Percentiles rank a stretch among this genome's conserved stretches.
phyloP scores from a whole-genome alignment of 2,888 invertebrate species.

The Nysson spinosus region DNA sequence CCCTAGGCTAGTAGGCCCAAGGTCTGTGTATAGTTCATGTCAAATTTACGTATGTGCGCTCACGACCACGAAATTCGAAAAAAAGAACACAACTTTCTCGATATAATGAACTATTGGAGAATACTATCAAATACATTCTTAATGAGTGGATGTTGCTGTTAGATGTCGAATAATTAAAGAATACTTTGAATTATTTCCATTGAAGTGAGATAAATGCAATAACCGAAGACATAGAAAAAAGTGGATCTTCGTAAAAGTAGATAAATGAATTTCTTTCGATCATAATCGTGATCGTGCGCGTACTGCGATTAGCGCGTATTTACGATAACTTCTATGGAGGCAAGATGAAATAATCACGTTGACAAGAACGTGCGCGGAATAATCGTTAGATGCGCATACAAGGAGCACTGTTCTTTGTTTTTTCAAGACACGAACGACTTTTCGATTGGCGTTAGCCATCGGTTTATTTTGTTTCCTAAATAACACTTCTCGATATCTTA shows the following conservation, averaged over 20 bases:
- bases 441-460: slow-evolving; percentile 65
- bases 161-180: too few relatives aligned
- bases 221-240: slow-evolving; percentile 11
- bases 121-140: too few relatives aligned
- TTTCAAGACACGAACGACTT: slow-evolving; percentile 61
- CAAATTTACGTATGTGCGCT: slow-evolving; percentile 49
- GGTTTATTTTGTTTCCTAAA: slow-evolving; percentile 50
- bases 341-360: slow-evolving; percentile 68
- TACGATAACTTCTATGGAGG: slow-evolving; percentile 69
- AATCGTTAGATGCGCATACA: slow-evolving; percentile 54
- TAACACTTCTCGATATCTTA: slow-evolving; percentile 55
- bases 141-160: too few relatives aligned
- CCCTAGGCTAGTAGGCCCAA: slow-evolving; percentile 73
- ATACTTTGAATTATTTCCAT: background rate
- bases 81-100: background rate
- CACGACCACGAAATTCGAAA: slow-evolving; percentile 29
- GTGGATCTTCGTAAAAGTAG: slow-evolving; percentile 25
- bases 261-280: slow-evolving; percentile 3
- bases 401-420: slow-evolving; percentile 41
- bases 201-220: slow-evolving; percentile 32
- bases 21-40: slow-evolving; percentile 67
- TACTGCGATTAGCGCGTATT: slow-evolving; percentile 56
- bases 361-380: slow-evolving; percentile 53
- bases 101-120: too few relatives aligned
- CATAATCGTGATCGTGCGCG: slow-evolving; percentile 54